Evolutionary conservation across 2,113 vertebrate genomes (phyloP).

Genomic region (Heterocephalus glaber): DNA sequence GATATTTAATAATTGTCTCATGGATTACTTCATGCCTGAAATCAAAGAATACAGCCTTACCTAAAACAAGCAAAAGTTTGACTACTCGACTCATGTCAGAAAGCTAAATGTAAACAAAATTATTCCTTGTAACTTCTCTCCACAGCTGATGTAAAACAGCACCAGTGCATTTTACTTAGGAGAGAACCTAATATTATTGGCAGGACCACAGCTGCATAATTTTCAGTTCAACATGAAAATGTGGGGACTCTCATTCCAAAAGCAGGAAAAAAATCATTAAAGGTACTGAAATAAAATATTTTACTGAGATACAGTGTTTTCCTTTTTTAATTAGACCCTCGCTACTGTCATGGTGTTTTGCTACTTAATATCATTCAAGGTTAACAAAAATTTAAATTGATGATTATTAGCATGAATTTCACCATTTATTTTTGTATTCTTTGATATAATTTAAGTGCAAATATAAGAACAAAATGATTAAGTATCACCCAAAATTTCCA

Average conservation of each 20-base stretch:
- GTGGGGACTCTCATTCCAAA: background rate
- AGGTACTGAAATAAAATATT: background rate
- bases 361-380: background rate
- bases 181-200: background rate
- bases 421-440: background rate
- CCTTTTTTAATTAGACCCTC: background rate
- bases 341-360: background rate
- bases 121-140: background rate
- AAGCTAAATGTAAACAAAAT: background rate
- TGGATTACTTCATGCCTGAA: background rate
- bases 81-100: background rate
- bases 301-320: background rate
- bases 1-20: background rate
- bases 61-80: constrained; percentile 1
- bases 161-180: background rate
- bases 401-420: background rate
- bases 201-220: background rate
- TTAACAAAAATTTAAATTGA: background rate
- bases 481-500: background rate
- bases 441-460: background rate
- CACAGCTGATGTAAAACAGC: background rate
- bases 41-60: background rate
- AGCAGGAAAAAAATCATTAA: background rate
- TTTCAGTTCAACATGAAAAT: constrained; percentile 2
- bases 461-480: background rate